These are phyloP conservation scores for Drosophila quadrilineata DNA, from an alignment of 1,140 invertebrate genomes.

Conservation along the genomic window DNA sequence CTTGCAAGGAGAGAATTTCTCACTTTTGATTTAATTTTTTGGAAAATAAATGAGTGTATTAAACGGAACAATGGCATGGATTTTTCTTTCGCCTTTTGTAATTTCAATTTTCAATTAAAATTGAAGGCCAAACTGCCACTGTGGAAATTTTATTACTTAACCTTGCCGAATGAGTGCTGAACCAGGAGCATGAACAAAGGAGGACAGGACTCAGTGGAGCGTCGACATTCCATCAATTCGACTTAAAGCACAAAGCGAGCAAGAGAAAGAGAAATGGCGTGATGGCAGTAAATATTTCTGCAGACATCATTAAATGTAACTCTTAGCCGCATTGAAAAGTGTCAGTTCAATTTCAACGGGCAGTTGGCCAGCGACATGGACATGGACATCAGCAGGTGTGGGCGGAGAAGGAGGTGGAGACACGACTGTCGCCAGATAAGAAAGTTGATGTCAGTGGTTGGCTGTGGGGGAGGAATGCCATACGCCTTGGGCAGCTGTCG, in stretches of 20 bases:
- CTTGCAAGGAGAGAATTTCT: slow-evolving; percentile 47
- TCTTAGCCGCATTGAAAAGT: slow-evolving; percentile 49
- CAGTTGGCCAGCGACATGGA: no score
- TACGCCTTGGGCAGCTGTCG: slow-evolving; percentile 9
- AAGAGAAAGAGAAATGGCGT: slow-evolving; percentile 5
- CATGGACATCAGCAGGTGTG: neutral
- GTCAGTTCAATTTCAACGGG: slow-evolving; percentile 53
- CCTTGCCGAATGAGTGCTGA: no score
- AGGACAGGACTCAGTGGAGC: neutral
- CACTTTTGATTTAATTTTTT: slow-evolving; percentile 60
- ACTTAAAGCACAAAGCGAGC: neutral
- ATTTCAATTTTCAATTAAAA: slow-evolving; percentile 44
- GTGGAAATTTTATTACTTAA: slow-evolving; percentile 38
- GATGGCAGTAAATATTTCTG: slow-evolving; percentile 56
- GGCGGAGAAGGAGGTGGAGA: neutral
- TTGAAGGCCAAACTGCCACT: neutral
- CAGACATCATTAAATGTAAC: slow-evolving; percentile 69
- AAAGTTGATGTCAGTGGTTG: slow-evolving; percentile 13
- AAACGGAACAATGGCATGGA: slow-evolving; percentile 24
- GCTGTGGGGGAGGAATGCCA: slow-evolving; percentile 1
- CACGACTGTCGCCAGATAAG: slow-evolving; percentile 33
- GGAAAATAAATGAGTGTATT: slow-evolving; percentile 60
- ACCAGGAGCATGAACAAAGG: slow-evolving; percentile 14
- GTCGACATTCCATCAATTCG: neutral
- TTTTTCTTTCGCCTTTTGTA: neutral